phyloP scores from a whole-genome alignment of 1,140 invertebrate species.

The Platyscapa corneri region DNA sequence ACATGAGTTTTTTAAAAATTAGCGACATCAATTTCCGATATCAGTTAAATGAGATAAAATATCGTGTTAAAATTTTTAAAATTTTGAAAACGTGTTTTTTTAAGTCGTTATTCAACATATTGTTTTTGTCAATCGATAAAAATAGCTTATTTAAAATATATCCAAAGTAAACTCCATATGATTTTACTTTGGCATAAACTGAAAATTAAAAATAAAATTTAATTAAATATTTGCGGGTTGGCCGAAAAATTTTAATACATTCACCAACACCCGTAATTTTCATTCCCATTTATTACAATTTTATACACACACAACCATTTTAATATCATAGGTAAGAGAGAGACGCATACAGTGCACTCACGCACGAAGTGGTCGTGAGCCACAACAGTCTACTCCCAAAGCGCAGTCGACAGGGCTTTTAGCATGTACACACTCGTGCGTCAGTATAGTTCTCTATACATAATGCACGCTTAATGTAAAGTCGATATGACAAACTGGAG shows the following conservation, averaged over 20 bases:
- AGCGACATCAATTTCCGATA: too few species aligned
- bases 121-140: too few species aligned
- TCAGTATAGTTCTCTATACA: not conserved
- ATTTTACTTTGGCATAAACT: too few species aligned
- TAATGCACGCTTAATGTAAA: slow-evolving; percentile 41
- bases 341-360: not conserved
- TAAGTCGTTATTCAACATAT: too few species aligned
- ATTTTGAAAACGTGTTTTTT: too few species aligned
- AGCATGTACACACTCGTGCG: slow-evolving; percentile 14
- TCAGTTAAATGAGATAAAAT: too few species aligned
- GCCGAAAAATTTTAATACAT: not conserved
- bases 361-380: too few species aligned
- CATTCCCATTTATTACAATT: not conserved
- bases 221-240: not conserved
- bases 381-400: slow-evolving; percentile 39
- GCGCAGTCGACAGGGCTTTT: slow-evolving; percentile 39
- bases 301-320: not conserved
- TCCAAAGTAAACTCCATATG: too few species aligned
- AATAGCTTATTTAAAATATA: too few species aligned
- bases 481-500: slow-evolving; percentile 23
- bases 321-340: not conserved
- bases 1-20: too few species aligned
- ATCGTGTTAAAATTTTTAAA: too few species aligned
- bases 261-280: not conserved
- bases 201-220: not conserved